Percentiles rank a stretch among this genome's conserved stretches.
Evolutionary conservation across 2,797 vertebrate genomes (phyloP).

Genomic region (Pteropus rufus): DNA sequence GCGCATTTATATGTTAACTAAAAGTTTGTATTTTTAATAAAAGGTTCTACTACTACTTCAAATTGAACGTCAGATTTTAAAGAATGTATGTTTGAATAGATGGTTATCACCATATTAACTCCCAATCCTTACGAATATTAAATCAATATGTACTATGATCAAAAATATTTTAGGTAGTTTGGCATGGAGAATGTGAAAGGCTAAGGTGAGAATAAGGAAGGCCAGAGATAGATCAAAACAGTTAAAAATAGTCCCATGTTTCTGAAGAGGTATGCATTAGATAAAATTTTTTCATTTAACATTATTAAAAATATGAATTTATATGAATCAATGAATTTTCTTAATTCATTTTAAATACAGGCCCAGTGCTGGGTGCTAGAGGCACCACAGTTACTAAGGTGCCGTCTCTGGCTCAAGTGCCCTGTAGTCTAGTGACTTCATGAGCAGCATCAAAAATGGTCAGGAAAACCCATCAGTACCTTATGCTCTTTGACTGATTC

Average conservation of each 20-base stretch:
- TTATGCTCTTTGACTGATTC: not conserved
- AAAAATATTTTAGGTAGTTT: not conserved
- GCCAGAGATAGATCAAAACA: not conserved
- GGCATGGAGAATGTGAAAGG: not conserved
- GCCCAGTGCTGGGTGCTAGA: not conserved
- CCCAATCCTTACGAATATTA: not conserved
- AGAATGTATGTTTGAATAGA: not conserved
- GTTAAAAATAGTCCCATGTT: not conserved
- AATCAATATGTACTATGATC: not conserved
- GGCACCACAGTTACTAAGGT: not conserved
- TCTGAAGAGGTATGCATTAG: not conserved
- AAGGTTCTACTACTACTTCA: not conserved
- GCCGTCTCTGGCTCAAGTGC: not conserved
- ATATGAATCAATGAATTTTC: not conserved
- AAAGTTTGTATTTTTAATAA: not conserved
- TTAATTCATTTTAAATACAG: not conserved
- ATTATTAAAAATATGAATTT: not conserved
- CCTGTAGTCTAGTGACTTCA: not conserved
- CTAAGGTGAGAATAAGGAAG: not conserved
- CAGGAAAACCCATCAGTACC: not conserved
- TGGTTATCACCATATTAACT: not conserved
- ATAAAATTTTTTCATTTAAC: not conserved
- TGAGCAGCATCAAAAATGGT: not conserved
- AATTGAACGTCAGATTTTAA: not conserved
- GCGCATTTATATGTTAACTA: not conserved